These are phyloP conservation scores for Calameuta filiformis DNA, from an alignment of 2,888 invertebrate species.

Conservation along the genomic window DNA sequence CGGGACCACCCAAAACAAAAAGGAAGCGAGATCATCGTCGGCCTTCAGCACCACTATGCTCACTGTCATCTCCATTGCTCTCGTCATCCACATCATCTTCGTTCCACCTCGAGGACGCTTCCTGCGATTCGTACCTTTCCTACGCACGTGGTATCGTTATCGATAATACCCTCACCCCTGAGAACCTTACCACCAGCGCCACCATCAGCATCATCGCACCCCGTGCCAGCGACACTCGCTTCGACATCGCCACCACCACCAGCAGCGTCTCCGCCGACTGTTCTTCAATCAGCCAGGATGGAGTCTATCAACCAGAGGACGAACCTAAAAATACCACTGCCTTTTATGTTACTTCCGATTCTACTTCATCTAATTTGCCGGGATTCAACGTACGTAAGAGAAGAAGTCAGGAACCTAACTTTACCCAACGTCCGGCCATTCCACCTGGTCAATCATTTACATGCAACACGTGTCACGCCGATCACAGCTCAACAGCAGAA, in stretches of 20 bases:
- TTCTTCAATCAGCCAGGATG: not conserved
- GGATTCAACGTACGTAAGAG: not conserved
- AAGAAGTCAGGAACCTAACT: not conserved
- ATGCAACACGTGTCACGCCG: conserved; percentile 11
- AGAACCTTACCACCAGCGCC: conserved; percentile 4
- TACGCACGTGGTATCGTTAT: not conserved
- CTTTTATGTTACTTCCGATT: conserved; percentile 27
- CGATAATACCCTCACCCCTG: conserved; percentile 4
- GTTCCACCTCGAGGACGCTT: not conserved
- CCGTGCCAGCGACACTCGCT: conserved; percentile 1
- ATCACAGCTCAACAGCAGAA: not conserved
- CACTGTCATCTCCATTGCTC: conserved; percentile 9
- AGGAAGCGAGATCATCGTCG: conserved; percentile 15
- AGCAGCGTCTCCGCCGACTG: conserved; percentile 43
- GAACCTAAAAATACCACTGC: conserved; percentile 46
- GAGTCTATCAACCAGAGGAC: conserved; percentile 63
- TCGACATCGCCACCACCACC: conserved; percentile 25
- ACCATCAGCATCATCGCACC: conserved; percentile 50
- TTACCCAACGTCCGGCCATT: conserved; percentile 2
- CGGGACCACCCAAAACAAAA: conserved; percentile 50
- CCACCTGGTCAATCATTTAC: not conserved
- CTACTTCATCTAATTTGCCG: conserved; percentile 10
- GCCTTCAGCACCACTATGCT: conserved; percentile 8
- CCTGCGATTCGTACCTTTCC: not conserved
- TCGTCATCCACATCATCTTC: conserved; percentile 9